A percentile compares a stretch with the other conserved stretches of the same genome.
These are phyloP conservation scores for Anarrhichthys ocellatus DNA, from an alignment of 2,113 vertebrate species.

Conservation along the genomic window DNA sequence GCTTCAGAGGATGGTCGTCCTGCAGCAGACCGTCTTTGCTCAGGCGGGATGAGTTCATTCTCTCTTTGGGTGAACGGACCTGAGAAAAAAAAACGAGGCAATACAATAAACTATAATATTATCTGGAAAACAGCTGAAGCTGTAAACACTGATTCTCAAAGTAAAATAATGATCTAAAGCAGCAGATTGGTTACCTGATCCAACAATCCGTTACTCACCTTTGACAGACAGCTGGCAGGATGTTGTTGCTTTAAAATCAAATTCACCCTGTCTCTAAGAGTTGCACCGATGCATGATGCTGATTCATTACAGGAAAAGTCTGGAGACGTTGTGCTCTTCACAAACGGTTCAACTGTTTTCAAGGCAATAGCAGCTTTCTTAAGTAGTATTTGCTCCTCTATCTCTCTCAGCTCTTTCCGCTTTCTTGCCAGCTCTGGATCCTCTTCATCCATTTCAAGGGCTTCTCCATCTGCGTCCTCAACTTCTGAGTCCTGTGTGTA, in stretches of 20 bases:
- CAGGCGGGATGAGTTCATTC: background rate
- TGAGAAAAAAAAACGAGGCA: background rate
- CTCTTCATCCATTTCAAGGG: background rate
- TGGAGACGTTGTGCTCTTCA: accelerated
- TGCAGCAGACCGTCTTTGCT: background rate
- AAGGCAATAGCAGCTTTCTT: constrained; percentile 58
- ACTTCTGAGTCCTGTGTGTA: background rate
- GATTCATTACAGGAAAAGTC: background rate
- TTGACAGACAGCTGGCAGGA: constrained; percentile 1
- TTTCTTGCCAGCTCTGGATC: constrained; percentile 66
- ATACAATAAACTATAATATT: background rate
- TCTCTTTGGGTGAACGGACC: background rate
- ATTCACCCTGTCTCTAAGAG: constrained; percentile 65
- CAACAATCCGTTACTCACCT: constrained; percentile 44
- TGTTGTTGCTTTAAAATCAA: constrained; percentile 51
- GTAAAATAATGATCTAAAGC: background rate
- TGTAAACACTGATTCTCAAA: background rate
- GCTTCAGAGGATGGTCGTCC: constrained; percentile 67
- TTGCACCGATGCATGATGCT: background rate
- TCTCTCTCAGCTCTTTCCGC: constrained; percentile 35
- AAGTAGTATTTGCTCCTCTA: constrained; percentile 56
- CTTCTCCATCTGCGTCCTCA: constrained; percentile 19
- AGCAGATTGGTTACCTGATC: background rate
- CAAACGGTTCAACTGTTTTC: constrained; percentile 16
- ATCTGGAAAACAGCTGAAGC: background rate